These are phyloP conservation scores for Istiophorus platypterus DNA, from an alignment of 2,113 vertebrate species.

Conservation along the genomic window DNA sequence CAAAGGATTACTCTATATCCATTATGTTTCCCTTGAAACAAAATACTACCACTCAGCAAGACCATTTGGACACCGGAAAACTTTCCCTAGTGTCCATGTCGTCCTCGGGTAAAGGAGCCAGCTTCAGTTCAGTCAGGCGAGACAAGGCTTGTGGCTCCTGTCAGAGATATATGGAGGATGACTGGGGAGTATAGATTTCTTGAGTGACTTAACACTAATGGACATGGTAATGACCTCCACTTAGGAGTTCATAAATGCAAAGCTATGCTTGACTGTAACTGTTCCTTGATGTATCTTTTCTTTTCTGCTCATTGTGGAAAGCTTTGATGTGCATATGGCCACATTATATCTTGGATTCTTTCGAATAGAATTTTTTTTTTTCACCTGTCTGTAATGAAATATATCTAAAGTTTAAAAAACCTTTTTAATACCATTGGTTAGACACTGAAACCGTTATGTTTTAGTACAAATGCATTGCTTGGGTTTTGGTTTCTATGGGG, in stretches of 20 bases:
- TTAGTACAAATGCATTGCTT: not conserved
- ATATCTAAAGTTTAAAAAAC: not conserved
- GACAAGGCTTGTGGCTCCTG: constrained; percentile 54
- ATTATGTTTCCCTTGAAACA: constrained; percentile 43
- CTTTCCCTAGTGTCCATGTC: constrained; percentile 39
- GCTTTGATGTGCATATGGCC: not conserved
- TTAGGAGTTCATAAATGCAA: constrained; percentile 26
- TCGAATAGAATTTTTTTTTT: not conserved
- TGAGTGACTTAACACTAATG: constrained; percentile 64
- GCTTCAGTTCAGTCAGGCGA: constrained; percentile 44
- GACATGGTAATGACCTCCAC: constrained; percentile 59
- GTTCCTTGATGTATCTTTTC: constrained; percentile 1
- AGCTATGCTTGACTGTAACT: constrained; percentile 8
- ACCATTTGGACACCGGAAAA: constrained; percentile 41
- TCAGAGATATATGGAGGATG: constrained; percentile 22
- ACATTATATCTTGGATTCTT: not conserved
- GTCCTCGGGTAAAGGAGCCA: constrained; percentile 46
- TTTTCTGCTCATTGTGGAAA: not conserved
- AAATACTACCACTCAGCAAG: constrained; percentile 37
- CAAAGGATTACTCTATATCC: constrained; percentile 5
- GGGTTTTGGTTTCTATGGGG: constrained; percentile 35
- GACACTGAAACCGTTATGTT: too few relatives aligned
- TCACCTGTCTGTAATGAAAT: not conserved
- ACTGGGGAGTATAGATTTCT: constrained; percentile 63
- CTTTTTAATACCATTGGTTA: not conserved